Base-by-base conservation (phyloP, 2,888 invertebrate genomes). In the Rhingia campestris region DNA sequence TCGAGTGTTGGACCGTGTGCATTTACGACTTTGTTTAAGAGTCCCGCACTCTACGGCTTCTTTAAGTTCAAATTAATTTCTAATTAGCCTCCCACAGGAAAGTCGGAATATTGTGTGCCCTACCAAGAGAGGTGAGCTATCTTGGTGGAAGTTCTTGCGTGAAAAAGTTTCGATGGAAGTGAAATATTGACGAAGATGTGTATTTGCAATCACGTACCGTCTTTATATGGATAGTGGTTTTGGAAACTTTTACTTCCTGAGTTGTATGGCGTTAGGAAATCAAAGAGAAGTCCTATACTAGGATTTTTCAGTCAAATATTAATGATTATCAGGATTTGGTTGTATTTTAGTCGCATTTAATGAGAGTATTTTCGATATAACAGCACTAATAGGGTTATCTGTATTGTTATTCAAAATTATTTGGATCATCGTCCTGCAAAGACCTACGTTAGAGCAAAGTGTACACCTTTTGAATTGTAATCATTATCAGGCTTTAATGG, bases 31-130 rank as follows among this genome's bases (percentile, higher is more conserved):
- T 61, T 63, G 49, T 49, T 51, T 22, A n/a, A 39, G 30, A 43
- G 14, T 35, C 35, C 32, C 32, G 37, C 66, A 61, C 59, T 59
- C 41, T 43, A 43, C 41, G 63, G 72, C 51, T 72, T 80, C 66
- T 41, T 66, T 53, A 12, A 70, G 51, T 56, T 56, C 35, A 76
- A 85, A 81, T 85, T 76, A 85, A 85, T 81, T 81, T 72, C 51
- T 67, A 76, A 85, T 85, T 79, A 84, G 79, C 69, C 79, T n/a
- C 81, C 59, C 58, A 74, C 73, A 54, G 81, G 81, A 77, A 73
- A 33, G 81, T 49, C 66, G 70, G 10, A 41, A 41, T 12, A 58
- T 45, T 32, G 35, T 43, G 6, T 39, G 6, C 51, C 22, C 14
- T 7, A 12, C 33, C 4, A 30, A 9, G 9, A 12, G 0, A 45